These are phyloP conservation scores for Physocephala rufipes DNA, from an alignment of 2,888 invertebrate species.

Conservation along the genomic window DNA sequence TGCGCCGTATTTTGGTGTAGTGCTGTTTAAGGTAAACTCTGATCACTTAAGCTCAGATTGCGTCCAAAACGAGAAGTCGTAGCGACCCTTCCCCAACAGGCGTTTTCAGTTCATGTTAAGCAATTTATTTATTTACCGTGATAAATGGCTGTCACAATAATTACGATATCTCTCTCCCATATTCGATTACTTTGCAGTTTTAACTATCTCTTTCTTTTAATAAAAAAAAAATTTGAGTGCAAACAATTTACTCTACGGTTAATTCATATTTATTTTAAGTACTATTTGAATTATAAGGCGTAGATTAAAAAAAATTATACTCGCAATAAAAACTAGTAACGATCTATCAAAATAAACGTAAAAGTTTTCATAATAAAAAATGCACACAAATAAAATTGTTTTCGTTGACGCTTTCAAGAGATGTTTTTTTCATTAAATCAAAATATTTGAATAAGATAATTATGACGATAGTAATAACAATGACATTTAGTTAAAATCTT, in stretches of 20 bases:
- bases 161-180: neutral
- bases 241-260: neutral
- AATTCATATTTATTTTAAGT: neutral
- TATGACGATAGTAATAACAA: too few relatives aligned
- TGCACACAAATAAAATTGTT: too few relatives aligned
- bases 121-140: slow-evolving; percentile 3
- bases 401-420: too few relatives aligned
- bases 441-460: too few relatives aligned
- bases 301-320: neutral
- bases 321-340: neutral
- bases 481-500: too few relatives aligned
- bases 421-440: too few relatives aligned
- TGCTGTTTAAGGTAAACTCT: neutral
- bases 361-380: too few relatives aligned
- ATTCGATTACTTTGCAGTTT: neutral
- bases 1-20: too few relatives aligned
- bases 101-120: neutral
- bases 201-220: neutral
- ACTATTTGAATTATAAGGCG: neutral
- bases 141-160: slow-evolving; percentile 13
- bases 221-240: neutral
- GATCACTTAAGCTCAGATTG: neutral
- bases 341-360: too few relatives aligned
- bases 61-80: neutral
- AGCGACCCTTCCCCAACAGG: neutral